These are phyloP conservation scores for Pavo muticus DNA, from an alignment of 2,113 vertebrate species.

Conservation along the genomic window DNA sequence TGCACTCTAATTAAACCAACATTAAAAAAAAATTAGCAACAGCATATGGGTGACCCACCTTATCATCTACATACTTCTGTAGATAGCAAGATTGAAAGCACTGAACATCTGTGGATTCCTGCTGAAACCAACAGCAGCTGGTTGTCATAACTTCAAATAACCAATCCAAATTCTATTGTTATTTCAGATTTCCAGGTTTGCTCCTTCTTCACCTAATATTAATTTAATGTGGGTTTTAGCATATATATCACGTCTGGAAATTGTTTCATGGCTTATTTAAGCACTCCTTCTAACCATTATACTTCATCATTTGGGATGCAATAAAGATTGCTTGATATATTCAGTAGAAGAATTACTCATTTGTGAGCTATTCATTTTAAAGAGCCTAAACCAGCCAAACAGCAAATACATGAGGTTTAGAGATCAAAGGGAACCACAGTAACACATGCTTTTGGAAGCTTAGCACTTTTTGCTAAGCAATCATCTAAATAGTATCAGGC, in stretches of 20 bases:
- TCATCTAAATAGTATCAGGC: neutral
- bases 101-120: neutral
- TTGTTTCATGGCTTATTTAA: constrained; percentile 1
- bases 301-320: constrained; percentile 31
- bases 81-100: neutral
- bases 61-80: neutral
- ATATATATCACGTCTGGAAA: constrained; percentile 24
- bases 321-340: neutral
- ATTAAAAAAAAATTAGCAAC: neutral
- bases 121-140: neutral
- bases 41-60: neutral
- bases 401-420: constrained; percentile 20
- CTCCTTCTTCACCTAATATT: constrained; percentile 24
- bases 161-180: neutral
- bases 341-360: neutral
- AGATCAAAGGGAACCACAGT: constrained; percentile 11
- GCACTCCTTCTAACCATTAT: constrained; percentile 28
- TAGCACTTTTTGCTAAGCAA: neutral
- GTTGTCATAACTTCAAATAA: neutral
- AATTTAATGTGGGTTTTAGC: constrained; percentile 13
- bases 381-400: constrained; percentile 25
- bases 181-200: constrained; percentile 38
- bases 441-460: constrained; percentile 27
- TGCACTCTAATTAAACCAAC: neutral
- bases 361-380: constrained; percentile 52